Conservation (phyloP, 1,140 invertebrate species). For the Saxidomus purpurata region DNA sequence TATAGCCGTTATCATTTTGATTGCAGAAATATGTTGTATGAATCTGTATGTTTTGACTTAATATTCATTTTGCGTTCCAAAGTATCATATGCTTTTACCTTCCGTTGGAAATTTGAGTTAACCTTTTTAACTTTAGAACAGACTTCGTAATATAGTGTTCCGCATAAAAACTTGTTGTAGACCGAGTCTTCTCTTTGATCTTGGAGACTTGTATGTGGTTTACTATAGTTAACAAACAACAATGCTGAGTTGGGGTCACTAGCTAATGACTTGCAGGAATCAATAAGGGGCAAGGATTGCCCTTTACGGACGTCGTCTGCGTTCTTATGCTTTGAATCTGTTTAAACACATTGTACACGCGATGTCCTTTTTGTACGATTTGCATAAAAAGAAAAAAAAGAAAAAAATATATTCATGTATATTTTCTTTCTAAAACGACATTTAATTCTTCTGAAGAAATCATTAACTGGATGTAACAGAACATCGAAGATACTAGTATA, state of each 20-base stretch:
- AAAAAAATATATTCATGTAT: background rate
- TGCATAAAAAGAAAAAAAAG: background rate
- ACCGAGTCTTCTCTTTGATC: background rate
- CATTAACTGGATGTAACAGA: too few species aligned
- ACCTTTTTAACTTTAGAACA: slow-evolving; percentile 8
- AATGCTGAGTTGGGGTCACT: background rate
- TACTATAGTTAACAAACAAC: background rate
- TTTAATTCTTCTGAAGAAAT: too few species aligned
- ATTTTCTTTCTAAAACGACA: too few species aligned
- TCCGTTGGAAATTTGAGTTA: background rate
- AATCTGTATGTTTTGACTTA: background rate
- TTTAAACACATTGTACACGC: background rate
- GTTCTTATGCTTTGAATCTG: background rate
- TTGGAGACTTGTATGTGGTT: background rate
- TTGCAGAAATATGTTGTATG: too few species aligned
- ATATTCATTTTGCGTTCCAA: background rate
- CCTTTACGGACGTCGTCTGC: background rate
- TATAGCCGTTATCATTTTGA: too few species aligned
- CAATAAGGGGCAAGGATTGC: background rate
- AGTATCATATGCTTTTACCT: background rate
- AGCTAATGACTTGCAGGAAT: background rate
- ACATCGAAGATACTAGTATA: background rate
- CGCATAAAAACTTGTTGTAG: background rate
- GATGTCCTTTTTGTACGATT: background rate
- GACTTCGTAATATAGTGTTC: background rate